Conservation (phyloP, 2,888 invertebrate genomes). For the Liopterus haemorrhoidalis region DNA sequence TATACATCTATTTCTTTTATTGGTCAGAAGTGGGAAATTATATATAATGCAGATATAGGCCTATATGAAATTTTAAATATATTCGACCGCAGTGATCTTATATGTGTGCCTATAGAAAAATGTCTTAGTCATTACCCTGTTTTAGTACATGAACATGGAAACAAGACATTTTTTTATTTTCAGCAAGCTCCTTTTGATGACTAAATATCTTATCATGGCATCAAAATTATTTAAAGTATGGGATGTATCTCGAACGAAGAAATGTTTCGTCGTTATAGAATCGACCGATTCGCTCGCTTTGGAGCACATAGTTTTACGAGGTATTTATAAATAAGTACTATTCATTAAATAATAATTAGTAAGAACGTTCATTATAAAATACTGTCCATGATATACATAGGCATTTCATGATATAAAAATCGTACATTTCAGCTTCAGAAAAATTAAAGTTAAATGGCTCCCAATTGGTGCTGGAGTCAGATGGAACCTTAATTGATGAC, state of each 20-base stretch:
- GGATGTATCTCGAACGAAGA: conserved; percentile 1
- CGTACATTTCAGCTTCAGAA: background rate
- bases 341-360: too few species aligned
- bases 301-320: too few species aligned
- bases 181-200: conserved; percentile 1
- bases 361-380: too few species aligned
- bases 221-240: conserved; percentile 8
- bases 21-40: conserved; percentile 4
- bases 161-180: background rate
- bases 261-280: background rate
- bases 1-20: conserved; percentile 1
- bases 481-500: conserved; percentile 5
- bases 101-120: background rate
- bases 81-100: too few species aligned
- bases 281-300: too few species aligned
- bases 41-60: background rate
- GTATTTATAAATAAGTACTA: too few species aligned
- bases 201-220: conserved; percentile 4
- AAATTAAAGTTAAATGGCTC: conserved; percentile 3
- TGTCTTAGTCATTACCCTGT: conserved; percentile 1
- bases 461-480: background rate
- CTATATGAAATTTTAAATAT: conserved; percentile 3
- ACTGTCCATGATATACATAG: too few species aligned
- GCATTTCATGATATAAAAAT: background rate
- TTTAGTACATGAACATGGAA: background rate